Percentiles rank a stretch among this genome's conserved stretches.
Evolutionary conservation across 2,888 invertebrate genomes (phyloP).

Genomic region (Anthoptus insignis): DNA sequence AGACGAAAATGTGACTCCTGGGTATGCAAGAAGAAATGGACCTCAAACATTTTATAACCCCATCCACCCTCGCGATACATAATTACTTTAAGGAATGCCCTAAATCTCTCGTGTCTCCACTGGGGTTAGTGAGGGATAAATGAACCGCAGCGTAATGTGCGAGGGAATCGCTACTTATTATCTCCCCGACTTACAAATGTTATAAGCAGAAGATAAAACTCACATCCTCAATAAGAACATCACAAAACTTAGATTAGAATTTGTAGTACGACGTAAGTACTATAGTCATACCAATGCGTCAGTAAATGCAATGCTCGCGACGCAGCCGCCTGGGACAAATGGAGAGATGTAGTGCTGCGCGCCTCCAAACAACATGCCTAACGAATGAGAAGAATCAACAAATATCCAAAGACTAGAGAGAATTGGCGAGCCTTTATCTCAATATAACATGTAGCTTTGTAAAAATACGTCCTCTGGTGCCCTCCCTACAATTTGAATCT

Average conservation of each 20-base stretch:
- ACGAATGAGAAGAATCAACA: too few relatives aligned
- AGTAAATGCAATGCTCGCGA: too few relatives aligned
- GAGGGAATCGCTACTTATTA: slow-evolving; percentile 10
- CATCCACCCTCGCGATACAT: slow-evolving; percentile 31
- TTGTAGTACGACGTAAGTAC: too few relatives aligned
- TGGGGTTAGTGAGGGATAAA: slow-evolving; percentile 30
- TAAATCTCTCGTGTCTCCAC: slow-evolving; percentile 34
- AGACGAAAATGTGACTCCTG: slow-evolving; percentile 38
- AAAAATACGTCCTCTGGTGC: slow-evolving; percentile 11
- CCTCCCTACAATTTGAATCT: slow-evolving; percentile 27
- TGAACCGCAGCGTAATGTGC: slow-evolving; percentile 29
- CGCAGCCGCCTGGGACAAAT: too few relatives aligned
- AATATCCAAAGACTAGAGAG: background rate
- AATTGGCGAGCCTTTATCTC: slow-evolving; percentile 14
- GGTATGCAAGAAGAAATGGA: slow-evolving; percentile 41
- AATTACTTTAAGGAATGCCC: slow-evolving; percentile 38
- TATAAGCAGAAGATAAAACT: too few relatives aligned
- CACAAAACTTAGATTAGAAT: too few relatives aligned
- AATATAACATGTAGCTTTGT: too few relatives aligned
- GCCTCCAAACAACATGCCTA: too few relatives aligned
- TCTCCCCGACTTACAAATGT: slow-evolving; percentile 1
- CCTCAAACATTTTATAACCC: slow-evolving; percentile 34
- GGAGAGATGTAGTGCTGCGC: too few relatives aligned
- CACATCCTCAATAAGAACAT: too few relatives aligned
- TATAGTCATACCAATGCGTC: too few relatives aligned